phyloP scores from a whole-genome alignment of 2,113 vertebrate genomes.

The Larimichthys crocea region DNA sequence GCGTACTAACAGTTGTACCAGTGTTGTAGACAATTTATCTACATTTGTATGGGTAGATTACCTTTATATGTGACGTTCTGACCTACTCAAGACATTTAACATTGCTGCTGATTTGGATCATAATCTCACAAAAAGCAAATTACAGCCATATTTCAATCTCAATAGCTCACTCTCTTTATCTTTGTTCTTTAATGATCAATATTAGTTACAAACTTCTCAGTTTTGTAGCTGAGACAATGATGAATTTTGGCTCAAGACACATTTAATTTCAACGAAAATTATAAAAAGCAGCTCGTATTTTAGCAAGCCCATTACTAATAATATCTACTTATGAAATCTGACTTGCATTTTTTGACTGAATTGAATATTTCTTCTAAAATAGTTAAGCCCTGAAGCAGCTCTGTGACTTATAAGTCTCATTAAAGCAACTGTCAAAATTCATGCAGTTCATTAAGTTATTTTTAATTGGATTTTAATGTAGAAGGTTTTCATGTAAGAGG shows the following conservation, averaged over 20 bases:
- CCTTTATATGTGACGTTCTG: neutral
- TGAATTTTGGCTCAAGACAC: neutral
- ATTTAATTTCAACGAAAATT: neutral
- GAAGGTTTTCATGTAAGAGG: conserved; percentile 7
- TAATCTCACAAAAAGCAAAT: neutral
- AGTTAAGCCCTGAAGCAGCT: conserved; percentile 53
- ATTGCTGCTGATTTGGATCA: neutral
- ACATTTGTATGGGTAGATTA: neutral
- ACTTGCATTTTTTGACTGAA: conserved; percentile 10
- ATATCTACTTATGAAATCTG: conserved; percentile 21
- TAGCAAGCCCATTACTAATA: neutral
- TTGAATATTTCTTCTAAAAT: conserved; percentile 41
- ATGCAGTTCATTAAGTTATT: conserved; percentile 52
- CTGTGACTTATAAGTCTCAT: conserved; percentile 58
- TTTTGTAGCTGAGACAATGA: too few species aligned
- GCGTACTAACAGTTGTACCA: too few species aligned
- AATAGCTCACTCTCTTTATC: neutral
- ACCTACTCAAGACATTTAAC: neutral
- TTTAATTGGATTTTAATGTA: conserved; percentile 63
- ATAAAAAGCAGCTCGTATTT: neutral
- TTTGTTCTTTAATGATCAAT: neutral
- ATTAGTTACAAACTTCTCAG: neutral
- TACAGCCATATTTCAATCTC: neutral
- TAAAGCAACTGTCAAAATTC: conserved; percentile 56
- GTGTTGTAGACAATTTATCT: neutral